Conservation (phyloP, 2,797 vertebrate genomes). For the Arctocebus calabarensis region DNA sequence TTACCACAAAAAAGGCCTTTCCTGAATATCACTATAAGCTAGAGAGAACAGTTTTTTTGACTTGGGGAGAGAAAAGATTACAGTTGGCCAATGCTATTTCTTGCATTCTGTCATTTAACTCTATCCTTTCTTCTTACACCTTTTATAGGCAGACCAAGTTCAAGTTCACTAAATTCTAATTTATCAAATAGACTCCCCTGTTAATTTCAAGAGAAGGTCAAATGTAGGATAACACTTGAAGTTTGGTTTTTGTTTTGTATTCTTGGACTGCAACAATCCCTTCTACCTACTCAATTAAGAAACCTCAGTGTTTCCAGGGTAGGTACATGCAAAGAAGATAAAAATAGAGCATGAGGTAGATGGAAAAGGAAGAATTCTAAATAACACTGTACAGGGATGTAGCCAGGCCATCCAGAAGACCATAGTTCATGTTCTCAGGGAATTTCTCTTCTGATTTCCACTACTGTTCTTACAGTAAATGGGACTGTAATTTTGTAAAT, state of each 20-base stretch:
- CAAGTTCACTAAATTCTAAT: not conserved
- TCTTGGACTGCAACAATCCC: not conserved
- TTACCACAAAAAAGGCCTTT: not conserved
- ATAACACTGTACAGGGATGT: not conserved
- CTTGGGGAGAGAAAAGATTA: not conserved
- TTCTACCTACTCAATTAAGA: not conserved
- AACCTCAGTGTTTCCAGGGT: not conserved
- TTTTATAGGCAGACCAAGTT: not conserved
- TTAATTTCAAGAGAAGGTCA: not conserved
- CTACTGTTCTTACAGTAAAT: not conserved
- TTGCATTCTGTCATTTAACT: not conserved
- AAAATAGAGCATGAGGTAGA: not conserved
- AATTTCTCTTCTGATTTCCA: not conserved
- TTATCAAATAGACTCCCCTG: not conserved
- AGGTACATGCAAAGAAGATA: not conserved
- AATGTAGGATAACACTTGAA: not conserved
- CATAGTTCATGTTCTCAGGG: not conserved
- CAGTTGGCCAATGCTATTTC: not conserved
- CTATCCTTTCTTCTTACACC: not conserved
- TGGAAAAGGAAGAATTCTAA: not conserved
- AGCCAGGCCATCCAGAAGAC: not conserved
- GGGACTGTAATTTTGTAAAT: not conserved
- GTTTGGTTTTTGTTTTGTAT: slow-evolving; percentile 1
- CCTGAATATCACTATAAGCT: not conserved
- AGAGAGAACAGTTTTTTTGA: not conserved